Evolutionary conservation across 2,888 invertebrate genomes (phyloP).

Genomic region (Drosophila fulvimacula): DNA sequence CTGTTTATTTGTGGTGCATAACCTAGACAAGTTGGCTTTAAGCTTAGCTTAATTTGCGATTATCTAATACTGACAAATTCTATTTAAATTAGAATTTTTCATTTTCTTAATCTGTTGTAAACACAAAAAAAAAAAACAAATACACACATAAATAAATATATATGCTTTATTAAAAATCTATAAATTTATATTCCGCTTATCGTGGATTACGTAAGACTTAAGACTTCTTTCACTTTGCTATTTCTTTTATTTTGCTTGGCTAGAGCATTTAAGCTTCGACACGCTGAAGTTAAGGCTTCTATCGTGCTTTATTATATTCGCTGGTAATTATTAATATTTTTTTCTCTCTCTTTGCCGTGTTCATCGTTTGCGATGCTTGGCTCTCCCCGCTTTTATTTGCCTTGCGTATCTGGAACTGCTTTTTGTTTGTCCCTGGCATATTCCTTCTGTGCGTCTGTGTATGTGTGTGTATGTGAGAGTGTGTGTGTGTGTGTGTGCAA

Average conservation of each 20-base stretch:
- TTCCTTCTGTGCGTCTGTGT: not conserved
- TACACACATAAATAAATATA: not conserved
- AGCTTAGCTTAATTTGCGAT: not conserved
- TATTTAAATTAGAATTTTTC: not conserved
- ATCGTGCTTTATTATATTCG: conserved; percentile 41
- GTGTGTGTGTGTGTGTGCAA: conserved; percentile 7
- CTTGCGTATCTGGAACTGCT: conserved; percentile 27
- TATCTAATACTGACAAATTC: not conserved
- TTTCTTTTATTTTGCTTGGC: not conserved
- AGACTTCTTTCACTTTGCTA: not conserved
- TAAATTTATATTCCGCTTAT: not conserved
- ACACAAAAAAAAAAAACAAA: not conserved
- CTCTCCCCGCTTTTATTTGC: conserved; percentile 31
- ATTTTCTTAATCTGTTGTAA: not conserved
- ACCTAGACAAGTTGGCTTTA: not conserved
- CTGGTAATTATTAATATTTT: conserved; percentile 46
- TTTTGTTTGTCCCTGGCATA: conserved; percentile 37
- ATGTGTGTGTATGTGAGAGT: not conserved
- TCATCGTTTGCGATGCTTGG: conserved; percentile 32
- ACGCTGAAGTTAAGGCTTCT: not conserved
- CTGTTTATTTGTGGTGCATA: too few species aligned
- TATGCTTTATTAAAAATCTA: not conserved
- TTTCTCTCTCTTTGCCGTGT: conserved; percentile 7
- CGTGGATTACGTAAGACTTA: too few species aligned
- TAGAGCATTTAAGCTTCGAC: conserved; percentile 20